phyloP scores from a whole-genome alignment of 1,140 invertebrate species.

The Drosophila sturtevanti region DNA sequence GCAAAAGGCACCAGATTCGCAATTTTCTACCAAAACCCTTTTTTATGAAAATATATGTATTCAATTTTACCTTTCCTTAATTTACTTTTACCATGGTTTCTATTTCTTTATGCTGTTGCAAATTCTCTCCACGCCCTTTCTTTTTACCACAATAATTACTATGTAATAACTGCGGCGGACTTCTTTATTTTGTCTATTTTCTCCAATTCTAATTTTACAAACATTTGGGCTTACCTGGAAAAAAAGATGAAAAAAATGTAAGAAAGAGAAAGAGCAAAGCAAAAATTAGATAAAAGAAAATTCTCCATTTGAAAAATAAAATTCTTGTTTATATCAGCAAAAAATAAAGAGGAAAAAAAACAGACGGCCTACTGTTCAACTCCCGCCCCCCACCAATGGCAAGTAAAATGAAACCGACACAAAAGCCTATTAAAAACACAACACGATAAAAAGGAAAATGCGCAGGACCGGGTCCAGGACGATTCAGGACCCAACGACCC shows the following conservation, averaged over 20 bases:
- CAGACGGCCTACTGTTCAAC: slow-evolving; percentile 9
- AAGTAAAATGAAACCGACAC: slow-evolving; percentile 46
- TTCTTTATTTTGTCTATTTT: slow-evolving; percentile 2
- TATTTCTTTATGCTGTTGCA: neutral
- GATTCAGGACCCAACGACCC: slow-evolving; percentile 11
- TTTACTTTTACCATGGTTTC: neutral
- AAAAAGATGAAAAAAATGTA: too few species aligned
- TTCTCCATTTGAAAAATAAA: slow-evolving; percentile 33
- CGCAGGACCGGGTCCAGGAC: slow-evolving; percentile 1
- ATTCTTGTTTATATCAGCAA: slow-evolving; percentile 41
- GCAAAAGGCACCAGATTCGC: neutral
- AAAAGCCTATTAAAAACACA: slow-evolving; percentile 67
- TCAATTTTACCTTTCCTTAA: neutral
- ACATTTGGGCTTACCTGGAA: slow-evolving; percentile 56
- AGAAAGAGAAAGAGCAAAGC: slow-evolving; percentile 27
- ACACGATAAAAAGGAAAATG: slow-evolving; percentile 23
- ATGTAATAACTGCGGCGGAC: slow-evolving; percentile 4
- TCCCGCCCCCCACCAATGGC: slow-evolving; percentile 23
- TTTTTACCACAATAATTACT: slow-evolving; percentile 1
- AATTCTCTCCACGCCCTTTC: neutral
- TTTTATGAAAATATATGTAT: too few species aligned
- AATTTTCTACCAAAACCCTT: neutral
- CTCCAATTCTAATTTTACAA: slow-evolving; percentile 13
- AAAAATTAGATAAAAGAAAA: slow-evolving; percentile 42
- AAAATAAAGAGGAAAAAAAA: slow-evolving; percentile 28